Base-by-base conservation (phyloP, 2,797 vertebrate genomes). In the Acipenser ruthenus region DNA sequence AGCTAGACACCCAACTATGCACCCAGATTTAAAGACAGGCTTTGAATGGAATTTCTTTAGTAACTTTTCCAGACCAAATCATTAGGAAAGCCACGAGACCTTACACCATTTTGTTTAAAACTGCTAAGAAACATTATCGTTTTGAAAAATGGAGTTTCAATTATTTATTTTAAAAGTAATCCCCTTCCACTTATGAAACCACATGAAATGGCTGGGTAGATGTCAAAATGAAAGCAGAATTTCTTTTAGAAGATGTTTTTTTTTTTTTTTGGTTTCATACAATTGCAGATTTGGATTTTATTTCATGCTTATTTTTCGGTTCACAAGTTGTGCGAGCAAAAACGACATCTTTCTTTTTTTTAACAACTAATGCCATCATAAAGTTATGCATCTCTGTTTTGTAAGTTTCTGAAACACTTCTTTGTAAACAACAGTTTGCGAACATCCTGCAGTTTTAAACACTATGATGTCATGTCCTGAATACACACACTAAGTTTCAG, bases 1-100 rank as follows among this genome's bases (percentile, higher is more conserved):
- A 91, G 84, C 85, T 89, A 80, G 81, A 76, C 82, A 84, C 81
- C 80, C 80, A 71, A 77, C 72, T 84, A 87, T 64, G 69, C 75
- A 82, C 84, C 88, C 86, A 87, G 84, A 80, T 89, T 79, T 86
- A 88, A 84, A 86, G 87, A 85, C 78, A 84, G 83, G 72, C 81
- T 78, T 86, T 67, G 58, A 62, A 68, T 81, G 84, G 83, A 86
- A 85, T 72, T 50, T 68, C 72, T 71, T 76, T 75, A 85, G 82
- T 87, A 84, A 82, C 86, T 88, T 89, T 87, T 90, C 87, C 90
- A 90, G 80, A 80, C 68, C 71, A 68, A 66, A 71, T 75, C 73
- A 71, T n/a, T 12, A 68, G 68, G 13, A 53, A 49, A 62, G 64
- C 55, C 50, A 51, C 63, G 74, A 78, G 70, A 75, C 62, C 6